phyloP scores from a whole-genome alignment of 2,797 vertebrate species.

The Echiichthys vipera region DNA sequence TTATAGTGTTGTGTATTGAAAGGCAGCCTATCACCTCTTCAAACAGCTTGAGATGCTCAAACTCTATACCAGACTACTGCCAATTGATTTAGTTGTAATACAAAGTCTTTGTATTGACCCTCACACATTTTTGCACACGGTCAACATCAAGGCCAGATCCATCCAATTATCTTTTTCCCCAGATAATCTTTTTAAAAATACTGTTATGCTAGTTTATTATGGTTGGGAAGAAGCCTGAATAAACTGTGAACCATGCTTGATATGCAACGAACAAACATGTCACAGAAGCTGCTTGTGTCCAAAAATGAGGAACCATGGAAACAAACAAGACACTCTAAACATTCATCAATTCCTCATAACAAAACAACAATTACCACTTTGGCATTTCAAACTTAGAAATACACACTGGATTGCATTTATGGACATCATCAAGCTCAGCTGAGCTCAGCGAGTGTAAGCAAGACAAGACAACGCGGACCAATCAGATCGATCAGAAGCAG shows the following conservation, averaged over 20 bases:
- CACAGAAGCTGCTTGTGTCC: conserved; percentile 23
- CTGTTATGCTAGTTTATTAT: conserved; percentile 23
- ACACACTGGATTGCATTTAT: background rate
- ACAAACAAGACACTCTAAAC: conserved; percentile 20
- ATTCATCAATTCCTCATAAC: background rate
- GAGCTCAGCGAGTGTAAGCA: conserved; percentile 23
- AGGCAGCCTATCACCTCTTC: background rate
- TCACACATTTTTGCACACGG: background rate
- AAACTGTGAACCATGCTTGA: conserved; percentile 60
- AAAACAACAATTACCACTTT: conserved; percentile 2
- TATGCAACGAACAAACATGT: conserved; percentile 48
- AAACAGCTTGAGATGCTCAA: background rate
- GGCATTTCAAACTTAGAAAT: background rate
- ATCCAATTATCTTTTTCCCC: background rate
- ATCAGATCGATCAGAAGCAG: background rate
- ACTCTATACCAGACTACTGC: background rate
- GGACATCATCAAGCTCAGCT: background rate
- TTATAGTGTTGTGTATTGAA: background rate
- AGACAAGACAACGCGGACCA: conserved; percentile 16
- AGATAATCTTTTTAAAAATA: background rate
- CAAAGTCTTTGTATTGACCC: conserved; percentile 10
- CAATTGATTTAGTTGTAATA: conserved; percentile 8
- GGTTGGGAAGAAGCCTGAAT: conserved; percentile 10
- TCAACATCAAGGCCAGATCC: conserved; percentile 6
- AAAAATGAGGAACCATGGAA: conserved; percentile 22